Conservation (phyloP, 2,113 vertebrate species). For the Abramis brama region DNA sequence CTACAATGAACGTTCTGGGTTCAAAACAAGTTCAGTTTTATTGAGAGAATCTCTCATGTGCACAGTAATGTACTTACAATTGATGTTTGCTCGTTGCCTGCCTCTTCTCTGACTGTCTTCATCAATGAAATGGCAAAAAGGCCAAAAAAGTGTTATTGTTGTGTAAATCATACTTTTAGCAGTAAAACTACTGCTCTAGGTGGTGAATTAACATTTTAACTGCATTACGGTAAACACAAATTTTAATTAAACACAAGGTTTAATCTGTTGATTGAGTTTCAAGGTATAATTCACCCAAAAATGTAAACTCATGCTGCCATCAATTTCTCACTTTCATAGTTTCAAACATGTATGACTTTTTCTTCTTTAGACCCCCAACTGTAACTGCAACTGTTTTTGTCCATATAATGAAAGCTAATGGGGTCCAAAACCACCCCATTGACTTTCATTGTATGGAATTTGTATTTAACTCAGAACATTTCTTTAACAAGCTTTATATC, state of each 20-base stretch:
- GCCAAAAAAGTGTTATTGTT: background rate
- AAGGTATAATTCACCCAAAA: background rate
- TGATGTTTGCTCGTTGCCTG: background rate
- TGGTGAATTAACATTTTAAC: background rate
- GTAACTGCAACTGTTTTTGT: too few relatives aligned
- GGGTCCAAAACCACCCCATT: background rate
- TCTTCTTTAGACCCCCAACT: too few relatives aligned
- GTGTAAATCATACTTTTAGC: background rate
- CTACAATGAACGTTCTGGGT: background rate
- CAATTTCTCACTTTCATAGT: too few relatives aligned
- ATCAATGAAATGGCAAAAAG: background rate
- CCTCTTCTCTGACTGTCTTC: background rate
- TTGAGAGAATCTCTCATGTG: background rate
- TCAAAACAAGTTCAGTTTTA: background rate
- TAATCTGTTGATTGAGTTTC: background rate
- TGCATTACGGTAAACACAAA: background rate
- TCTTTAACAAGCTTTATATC: background rate
- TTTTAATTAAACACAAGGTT: too few relatives aligned
- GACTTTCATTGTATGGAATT: background rate
- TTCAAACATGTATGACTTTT: background rate
- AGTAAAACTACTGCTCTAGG: background rate
- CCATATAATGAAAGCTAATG: background rate
- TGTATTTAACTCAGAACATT: background rate
- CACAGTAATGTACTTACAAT: background rate
- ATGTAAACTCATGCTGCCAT: background rate